Evolutionary conservation across 2,888 invertebrate genomes (phyloP), one percentile per base, ranked within the genome.

Genomic region (Tipula unca): DNA sequence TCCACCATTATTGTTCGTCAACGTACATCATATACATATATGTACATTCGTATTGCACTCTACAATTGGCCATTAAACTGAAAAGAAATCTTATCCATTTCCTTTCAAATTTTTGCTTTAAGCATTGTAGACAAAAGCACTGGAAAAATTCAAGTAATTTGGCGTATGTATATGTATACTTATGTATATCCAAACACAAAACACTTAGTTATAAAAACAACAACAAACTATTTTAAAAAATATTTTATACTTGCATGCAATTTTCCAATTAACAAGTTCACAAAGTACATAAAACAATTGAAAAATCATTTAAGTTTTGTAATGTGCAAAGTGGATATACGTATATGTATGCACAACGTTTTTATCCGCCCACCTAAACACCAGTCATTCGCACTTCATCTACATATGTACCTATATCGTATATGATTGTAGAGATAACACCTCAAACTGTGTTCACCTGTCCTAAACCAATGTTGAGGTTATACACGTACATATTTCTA

Each of bases 231-330:
- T 17, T 1, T 69, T 25, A 14, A 48, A 48, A 39, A 10, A 5
- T 48, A 48, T 25, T 69, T 25, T 69, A 1, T 25, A 25, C 14
- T 25, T 13, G 69, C 69, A 69, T 69, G 69, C 69, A 69, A 69
- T 69, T 69, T 69, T 69, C 69, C 69, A 69, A 69, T 69, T 69
- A 69, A 69, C 69, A 69, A 69, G 69, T 69, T 69, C 69, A 48
- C 48, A 48, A 48, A 48, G 48, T n/a, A 48, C 6, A 48, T n/a
- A 69, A 25, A 69, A 25, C 69, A 69, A 69, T 69, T 25, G 69
- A 69, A 69, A 69, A 25, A 20, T 25, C 69, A 25, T 69, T 69
- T 48, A 48, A 39, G 48, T 48, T 48, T 48, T 48, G 1, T 10
- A 17, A 17, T 17, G 48, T 48, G 48, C 17, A 17, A n/a, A 17